Evolutionary conservation across 2,113 vertebrate species (phyloP).

Genomic region (Gambusia affinis): DNA sequence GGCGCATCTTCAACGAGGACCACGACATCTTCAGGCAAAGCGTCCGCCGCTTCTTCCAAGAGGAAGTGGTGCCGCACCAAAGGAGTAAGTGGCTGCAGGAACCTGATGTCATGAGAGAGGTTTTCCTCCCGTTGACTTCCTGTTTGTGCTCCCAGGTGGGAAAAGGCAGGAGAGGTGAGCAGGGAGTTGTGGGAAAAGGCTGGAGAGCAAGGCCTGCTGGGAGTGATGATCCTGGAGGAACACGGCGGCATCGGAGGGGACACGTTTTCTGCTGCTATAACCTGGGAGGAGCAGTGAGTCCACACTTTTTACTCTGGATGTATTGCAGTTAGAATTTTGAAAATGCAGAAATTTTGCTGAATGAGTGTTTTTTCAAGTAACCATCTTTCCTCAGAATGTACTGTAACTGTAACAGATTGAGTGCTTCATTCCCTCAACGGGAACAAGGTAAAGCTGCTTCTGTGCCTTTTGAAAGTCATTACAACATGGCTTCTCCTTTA

Average conservation of each 20-base stretch:
- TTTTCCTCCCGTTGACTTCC: too few relatives aligned
- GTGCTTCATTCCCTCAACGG: conserved; percentile 90
- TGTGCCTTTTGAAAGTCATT: too few relatives aligned
- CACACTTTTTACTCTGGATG: too few relatives aligned
- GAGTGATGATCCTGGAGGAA: conserved; percentile 82
- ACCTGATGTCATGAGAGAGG: too few relatives aligned
- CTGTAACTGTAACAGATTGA: conserved; percentile 88
- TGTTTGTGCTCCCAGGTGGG: conserved; percentile 83
- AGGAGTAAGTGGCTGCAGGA: conserved; percentile 80
- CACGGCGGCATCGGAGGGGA: conserved; percentile 90
- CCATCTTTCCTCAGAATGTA: conserved; percentile 80
- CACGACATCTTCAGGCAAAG: conserved; percentile 91
- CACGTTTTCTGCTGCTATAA: conserved; percentile 83
- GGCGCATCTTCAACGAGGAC: conserved; percentile 88
- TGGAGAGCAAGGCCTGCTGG: conserved; percentile 88
- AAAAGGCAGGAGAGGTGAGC: conserved; percentile 92
- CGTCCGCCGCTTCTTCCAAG: conserved; percentile 88
- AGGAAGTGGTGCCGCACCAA: conserved; percentile 89
- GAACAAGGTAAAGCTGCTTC: conserved; percentile 83
- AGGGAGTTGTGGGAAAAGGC: conserved; percentile 92
- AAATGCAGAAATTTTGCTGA: too few relatives aligned
- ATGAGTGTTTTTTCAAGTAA: too few relatives aligned
- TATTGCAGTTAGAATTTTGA: too few relatives aligned
- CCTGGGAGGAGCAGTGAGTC: conserved; percentile 94
- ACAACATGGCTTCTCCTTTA: too few relatives aligned